Percentiles rank a stretch among this genome's conserved stretches.
phyloP scores from a whole-genome alignment of 2,797 vertebrate genomes.

The Protonibea diacanthus region DNA sequence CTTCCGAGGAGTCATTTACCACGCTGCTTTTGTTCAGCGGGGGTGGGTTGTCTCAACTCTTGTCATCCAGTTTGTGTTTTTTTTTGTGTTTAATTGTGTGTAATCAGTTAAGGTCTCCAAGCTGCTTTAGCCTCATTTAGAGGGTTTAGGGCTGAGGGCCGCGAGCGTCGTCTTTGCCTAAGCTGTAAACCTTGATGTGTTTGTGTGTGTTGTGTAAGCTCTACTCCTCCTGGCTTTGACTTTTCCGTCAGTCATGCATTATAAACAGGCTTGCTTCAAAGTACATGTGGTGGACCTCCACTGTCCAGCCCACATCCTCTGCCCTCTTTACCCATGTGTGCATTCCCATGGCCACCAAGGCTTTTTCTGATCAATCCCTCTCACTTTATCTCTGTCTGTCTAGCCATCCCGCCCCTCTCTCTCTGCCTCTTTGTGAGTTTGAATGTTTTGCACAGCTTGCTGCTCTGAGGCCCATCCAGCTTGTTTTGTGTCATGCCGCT shows the following conservation, averaged over 20 bases:
- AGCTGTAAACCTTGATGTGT: constrained; percentile 33
- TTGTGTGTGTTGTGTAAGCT: constrained; percentile 35
- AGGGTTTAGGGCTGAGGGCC: constrained; percentile 50
- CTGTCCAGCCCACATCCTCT: constrained; percentile 50
- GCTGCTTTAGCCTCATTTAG: constrained; percentile 65
- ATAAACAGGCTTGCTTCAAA: constrained; percentile 59
- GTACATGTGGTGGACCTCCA: constrained; percentile 57
- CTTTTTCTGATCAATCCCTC: constrained; percentile 67
- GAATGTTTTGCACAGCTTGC: constrained; percentile 80
- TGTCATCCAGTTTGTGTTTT: constrained; percentile 63
- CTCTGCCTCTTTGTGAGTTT: constrained; percentile 75
- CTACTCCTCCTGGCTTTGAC: constrained; percentile 11
- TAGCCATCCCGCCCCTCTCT: constrained; percentile 50
- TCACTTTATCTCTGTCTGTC: constrained; percentile 50
- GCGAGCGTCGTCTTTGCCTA: constrained; percentile 17
- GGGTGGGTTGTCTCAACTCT: constrained; percentile 40
- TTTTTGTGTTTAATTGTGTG: constrained; percentile 69
- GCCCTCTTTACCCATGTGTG: constrained; percentile 60
- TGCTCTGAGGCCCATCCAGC: constrained; percentile 79
- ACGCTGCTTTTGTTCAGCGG: constrained; percentile 63
- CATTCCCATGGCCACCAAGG: constrained; percentile 63
- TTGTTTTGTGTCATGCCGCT: constrained; percentile 83
- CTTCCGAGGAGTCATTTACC: constrained; percentile 73
- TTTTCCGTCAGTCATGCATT: constrained; percentile 55
- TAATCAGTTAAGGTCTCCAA: constrained; percentile 70